Base-by-base conservation (phyloP, 2,797 vertebrate genomes). In the Myotis findleyi region DNA sequence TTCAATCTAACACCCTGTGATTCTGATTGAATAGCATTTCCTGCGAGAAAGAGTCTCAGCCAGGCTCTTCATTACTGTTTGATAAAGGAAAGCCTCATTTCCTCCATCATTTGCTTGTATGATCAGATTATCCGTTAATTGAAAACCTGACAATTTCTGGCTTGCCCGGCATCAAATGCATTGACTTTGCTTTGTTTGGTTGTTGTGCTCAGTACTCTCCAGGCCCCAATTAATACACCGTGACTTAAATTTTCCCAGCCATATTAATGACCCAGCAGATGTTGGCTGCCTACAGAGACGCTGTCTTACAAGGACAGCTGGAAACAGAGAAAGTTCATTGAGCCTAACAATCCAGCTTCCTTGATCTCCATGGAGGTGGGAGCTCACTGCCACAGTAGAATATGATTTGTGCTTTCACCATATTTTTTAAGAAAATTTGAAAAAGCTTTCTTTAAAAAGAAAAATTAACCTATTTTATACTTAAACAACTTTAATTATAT, bases 101-200 rank as follows among this genome's bases (percentile, higher is more conserved):
- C 64, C 82, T 87, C 47, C 47, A 73, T 80, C 77, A 82, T 93
- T 96, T 95, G 80, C 62, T 90, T 90, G 55, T 81, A 49, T 75
- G 36, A 95, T 88, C 55, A 93, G 88, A 96, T 96, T 80, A 95
- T 93, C 89, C 91, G 95, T 95, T 96, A 95, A 95, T 75, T 93
- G 64, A 95, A 94, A 77, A 92, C 30, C 76, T 64, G 66, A 88
- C 53, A 87, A 64, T 87, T 85, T 91, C 80, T 21, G 27, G 20
- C 47, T 93, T 93, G 75, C 59, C 66, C 53, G 21, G 53, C 62
- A 81, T 93, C 38, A 87, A 87, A 84, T 72, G 18, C 44, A 94
- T 69, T 91, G 75, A 85, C 80, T 96, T 93, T 79, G 41, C 87
- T 92, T 96, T 93, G 79, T 92, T 41, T 41, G 87, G 21, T 44